Conservation (phyloP, 2,113 vertebrate species). For the Phalacrocorax carbo region DNA sequence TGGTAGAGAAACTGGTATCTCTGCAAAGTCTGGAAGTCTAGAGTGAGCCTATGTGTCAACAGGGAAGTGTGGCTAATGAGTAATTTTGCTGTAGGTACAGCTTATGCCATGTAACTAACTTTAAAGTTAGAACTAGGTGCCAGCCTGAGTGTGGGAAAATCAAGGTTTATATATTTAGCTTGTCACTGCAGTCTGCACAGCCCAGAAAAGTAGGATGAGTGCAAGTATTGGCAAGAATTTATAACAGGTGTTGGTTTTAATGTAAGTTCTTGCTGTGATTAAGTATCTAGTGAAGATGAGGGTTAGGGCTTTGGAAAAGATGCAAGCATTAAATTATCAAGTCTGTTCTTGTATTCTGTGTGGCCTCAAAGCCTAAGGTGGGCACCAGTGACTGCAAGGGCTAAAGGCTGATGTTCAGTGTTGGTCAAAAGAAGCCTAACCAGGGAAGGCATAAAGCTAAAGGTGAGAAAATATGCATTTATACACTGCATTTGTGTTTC, state of each 20-base stretch:
- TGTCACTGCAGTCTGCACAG: background rate
- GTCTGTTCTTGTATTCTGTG: background rate
- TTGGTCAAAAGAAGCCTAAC: background rate
- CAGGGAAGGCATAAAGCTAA: background rate
- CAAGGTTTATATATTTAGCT: slow-evolving; percentile 28
- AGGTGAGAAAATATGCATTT: background rate
- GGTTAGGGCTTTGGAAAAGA: background rate
- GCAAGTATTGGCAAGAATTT: slow-evolving; percentile 32
- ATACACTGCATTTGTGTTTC: background rate
- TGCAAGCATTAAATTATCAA: background rate
- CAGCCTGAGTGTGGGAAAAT: slow-evolving; percentile 26
- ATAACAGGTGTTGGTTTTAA: slow-evolving; percentile 1
- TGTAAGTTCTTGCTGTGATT: slow-evolving; percentile 8
- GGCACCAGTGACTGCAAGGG: background rate
- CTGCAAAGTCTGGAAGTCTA: background rate
- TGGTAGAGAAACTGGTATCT: background rate
- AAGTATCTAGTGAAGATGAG: background rate
- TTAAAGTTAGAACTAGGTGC: background rate
- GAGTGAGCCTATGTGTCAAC: background rate
- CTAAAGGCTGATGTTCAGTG: background rate
- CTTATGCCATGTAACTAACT: background rate
- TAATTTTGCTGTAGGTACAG: background rate
- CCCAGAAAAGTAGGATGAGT: background rate
- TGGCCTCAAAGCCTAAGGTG: background rate
- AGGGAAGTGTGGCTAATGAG: background rate